Conservation (phyloP, 37 sponge, comb jelly and placozoan genomes). For the Aphrocallistes beatrix region DNA sequence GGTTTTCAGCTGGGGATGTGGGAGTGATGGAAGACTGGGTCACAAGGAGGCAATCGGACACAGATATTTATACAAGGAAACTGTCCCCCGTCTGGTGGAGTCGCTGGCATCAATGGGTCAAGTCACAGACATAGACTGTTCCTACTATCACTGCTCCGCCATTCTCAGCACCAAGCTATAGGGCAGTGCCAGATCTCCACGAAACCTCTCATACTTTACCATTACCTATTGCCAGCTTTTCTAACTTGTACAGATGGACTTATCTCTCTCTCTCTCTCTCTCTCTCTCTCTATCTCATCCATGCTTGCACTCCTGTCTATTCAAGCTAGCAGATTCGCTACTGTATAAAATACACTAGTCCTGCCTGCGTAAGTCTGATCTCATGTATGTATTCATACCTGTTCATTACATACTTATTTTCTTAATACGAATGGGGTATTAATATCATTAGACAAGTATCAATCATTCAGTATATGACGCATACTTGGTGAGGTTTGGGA, state of each 20-base stretch:
- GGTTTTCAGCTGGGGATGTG: conserved; percentile 59
- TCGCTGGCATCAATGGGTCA: not conserved
- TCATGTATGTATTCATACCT: not conserved
- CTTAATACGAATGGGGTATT: too few relatives aligned
- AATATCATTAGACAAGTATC: too few relatives aligned
- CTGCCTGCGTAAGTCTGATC: not conserved
- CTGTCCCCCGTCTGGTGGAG: conserved; percentile 35
- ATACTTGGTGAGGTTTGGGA: too few relatives aligned
- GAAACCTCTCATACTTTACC: not conserved
- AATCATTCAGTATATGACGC: too few relatives aligned
- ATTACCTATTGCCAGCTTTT: conserved; percentile 2
- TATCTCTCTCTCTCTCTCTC: not conserved
- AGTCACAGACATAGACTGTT: conserved; percentile 20
- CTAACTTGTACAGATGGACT: conserved; percentile 17
- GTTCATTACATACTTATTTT: not conserved
- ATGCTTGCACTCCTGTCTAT: not conserved
- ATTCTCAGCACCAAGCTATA: not conserved
- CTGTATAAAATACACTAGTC: not conserved
- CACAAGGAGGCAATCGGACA: conserved; percentile 52
- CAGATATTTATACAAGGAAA: conserved; percentile 37
- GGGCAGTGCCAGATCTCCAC: too few relatives aligned
- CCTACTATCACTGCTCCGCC: conserved; percentile 45
- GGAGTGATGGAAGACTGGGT: conserved; percentile 52
- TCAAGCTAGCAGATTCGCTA: not conserved
- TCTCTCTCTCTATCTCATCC: not conserved